Evolutionary conservation across 2,888 invertebrate genomes (phyloP).

Genomic region (Ceratothoa steindachneri): DNA sequence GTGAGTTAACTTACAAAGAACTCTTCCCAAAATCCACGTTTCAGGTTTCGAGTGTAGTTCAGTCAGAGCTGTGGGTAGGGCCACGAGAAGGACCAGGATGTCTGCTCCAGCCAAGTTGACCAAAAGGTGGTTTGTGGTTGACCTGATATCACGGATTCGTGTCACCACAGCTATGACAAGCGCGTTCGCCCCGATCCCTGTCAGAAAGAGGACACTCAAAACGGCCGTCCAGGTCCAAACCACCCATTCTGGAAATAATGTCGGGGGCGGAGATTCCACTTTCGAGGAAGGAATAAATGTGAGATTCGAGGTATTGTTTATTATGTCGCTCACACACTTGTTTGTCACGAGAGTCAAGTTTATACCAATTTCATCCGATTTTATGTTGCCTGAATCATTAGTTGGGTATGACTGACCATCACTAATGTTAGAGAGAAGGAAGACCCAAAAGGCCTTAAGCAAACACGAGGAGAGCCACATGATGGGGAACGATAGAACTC

Average conservation of each 20-base stretch:
- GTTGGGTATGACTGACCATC: no score
- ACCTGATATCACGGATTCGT: constrained; percentile 87
- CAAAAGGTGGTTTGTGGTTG: constrained; percentile 89
- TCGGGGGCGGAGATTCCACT: not conserved
- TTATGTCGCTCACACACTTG: no score
- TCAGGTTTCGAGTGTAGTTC: constrained; percentile 87
- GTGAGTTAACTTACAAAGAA: constrained; percentile 87
- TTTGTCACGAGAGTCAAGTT: no score
- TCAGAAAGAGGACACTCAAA: constrained; percentile 81
- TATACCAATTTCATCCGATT: no score
- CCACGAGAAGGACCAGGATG: constrained; percentile 81
- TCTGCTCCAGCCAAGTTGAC: constrained; percentile 91
- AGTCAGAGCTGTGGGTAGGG: constrained; percentile 88
- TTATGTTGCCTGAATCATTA: no score
- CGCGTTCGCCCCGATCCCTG: constrained; percentile 85
- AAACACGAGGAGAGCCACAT: no score
- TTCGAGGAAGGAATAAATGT: no score
- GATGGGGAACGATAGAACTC: no score
- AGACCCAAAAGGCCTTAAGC: no score
- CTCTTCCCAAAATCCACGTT: constrained; percentile 85
- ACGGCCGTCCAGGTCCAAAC: constrained; percentile 57
- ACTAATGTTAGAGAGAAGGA: no score
- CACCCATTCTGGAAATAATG: constrained; percentile 71
- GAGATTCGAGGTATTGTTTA: no score
- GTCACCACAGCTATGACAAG: constrained; percentile 90